phyloP scores from a whole-genome alignment of 2,888 invertebrate genomes.

The Platypus cylindrus region DNA sequence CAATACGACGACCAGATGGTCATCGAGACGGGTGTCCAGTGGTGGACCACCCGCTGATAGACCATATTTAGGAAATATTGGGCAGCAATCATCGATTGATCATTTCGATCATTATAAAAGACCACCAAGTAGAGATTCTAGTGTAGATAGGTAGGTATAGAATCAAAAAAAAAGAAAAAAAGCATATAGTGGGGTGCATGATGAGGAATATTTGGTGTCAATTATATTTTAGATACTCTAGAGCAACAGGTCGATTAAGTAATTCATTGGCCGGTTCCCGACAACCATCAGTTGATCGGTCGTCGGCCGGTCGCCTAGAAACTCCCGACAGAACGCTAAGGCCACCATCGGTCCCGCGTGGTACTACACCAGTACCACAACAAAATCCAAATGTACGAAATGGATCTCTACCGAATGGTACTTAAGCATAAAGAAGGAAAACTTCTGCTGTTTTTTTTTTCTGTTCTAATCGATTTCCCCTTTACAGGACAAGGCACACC shows the following conservation, averaged over 20 bases:
- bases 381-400: conserved; percentile 39
- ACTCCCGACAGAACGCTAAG: conserved; percentile 39
- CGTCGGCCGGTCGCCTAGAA: conserved; percentile 24
- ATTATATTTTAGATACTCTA: conserved; percentile 44
- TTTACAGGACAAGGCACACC: conserved; percentile 10
- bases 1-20: conserved; percentile 37
- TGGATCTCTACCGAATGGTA: conserved; percentile 51
- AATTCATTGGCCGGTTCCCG: conserved; percentile 45
- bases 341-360: conserved; percentile 43
- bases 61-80: conserved; percentile 35
- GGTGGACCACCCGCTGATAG: no score
- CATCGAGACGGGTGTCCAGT: conserved; percentile 38
- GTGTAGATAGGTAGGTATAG: conserved; percentile 48
- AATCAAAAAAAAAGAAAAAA: neutral
- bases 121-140: conserved; percentile 78
- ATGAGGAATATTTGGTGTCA: no score
- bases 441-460: no score
- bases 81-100: conserved; percentile 64
- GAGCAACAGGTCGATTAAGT: conserved; percentile 51
- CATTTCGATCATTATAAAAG: conserved; percentile 91
- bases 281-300: conserved; percentile 65
- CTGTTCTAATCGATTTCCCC: no score
- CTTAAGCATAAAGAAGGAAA: no score
- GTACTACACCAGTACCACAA: conserved; percentile 39
- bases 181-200: conserved; percentile 1